Base-by-base conservation (phyloP, 2,797 vertebrate species). In the Lepus oiostolus region DNA sequence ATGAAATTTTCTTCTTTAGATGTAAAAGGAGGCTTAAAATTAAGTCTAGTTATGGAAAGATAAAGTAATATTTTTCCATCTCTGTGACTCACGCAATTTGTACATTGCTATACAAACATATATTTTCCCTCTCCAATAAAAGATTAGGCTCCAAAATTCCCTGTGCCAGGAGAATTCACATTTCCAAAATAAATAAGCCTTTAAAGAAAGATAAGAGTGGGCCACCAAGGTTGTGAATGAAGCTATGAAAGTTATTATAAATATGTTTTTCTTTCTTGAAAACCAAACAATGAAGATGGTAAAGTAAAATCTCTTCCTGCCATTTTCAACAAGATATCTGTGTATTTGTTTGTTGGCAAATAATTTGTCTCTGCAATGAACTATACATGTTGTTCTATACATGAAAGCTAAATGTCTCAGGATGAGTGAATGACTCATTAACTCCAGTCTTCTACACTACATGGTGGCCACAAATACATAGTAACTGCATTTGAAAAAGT, bases 51-150 rank as follows among this genome's bases (percentile, higher is more conserved):
- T 88, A 88, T 81, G 32, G 17, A 94, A 95, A 95, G 4, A 85
- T 67, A 84, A 88, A 92, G 84, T 80, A 91, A 83, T 89, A 93
- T 91, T 95, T 95, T 95, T 93, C 68, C 89, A 91, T 91, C 75
- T 92, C 54, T 92, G 30, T 85, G 75, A 84, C 50, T 95, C 91
- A 89, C 84, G 35, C 42, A 96, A 75, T 93, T 96, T 95, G 58
- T 91, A 77, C 10, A 62, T 76, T 79, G 35, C 90, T 71, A 65
- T 26, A 96, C 50, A 97, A 92, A 96, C 80, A 95, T 77, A 60
- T 54, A 90, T 77, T 81, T 93, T 58, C 35, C 42, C 63, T 92
- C 52, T 94, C 60, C 81, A 95, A 38, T 58, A 86, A 88, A 92
- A 76, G n/a, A 86, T 92, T 65, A 93, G 50, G 21, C 62, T 97